A percentile compares a stretch with the other conserved stretches of the same genome.
phyloP scores from a whole-genome alignment of 1,140 invertebrate species.

The Tyrophagus putrescentiae region DNA sequence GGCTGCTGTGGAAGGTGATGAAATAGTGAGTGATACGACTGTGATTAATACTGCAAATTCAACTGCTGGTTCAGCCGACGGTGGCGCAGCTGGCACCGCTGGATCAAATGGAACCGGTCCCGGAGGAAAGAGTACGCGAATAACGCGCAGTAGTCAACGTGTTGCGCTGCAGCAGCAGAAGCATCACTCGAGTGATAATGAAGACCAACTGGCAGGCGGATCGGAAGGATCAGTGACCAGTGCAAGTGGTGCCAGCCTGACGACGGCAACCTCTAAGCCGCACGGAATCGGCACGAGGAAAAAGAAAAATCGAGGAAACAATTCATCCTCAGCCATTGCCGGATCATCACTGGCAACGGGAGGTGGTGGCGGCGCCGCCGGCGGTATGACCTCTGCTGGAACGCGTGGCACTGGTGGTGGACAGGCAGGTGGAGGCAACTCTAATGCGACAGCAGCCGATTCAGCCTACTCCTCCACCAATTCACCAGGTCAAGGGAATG shows the following conservation, averaged over 20 bases:
- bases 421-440: neutral
- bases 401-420: neutral
- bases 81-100: neutral
- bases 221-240: neutral
- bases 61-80: neutral
- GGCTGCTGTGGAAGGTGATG: neutral
- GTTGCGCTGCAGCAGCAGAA: constrained; percentile 24
- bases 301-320: constrained; percentile 5
- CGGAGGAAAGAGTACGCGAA: constrained; percentile 4
- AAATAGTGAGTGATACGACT: neutral
- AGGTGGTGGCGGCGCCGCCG: neutral
- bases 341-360: too few species aligned
- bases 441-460: constrained; percentile 21
- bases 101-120: neutral
- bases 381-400: neutral
- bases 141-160: constrained; percentile 34
- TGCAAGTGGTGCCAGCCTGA: neutral
- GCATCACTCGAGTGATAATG: constrained; percentile 15
- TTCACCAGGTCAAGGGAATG: neutral
- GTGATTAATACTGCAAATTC: neutral
- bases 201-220: neutral
- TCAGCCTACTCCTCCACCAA: neutral
- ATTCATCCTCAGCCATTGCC: too few species aligned
- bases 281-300: neutral
- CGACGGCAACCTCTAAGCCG: neutral